These are phyloP conservation scores for Caenorhabditis tropicalis DNA, from an alignment of 1,140 invertebrate genomes.

Conservation along the genomic window DNA sequence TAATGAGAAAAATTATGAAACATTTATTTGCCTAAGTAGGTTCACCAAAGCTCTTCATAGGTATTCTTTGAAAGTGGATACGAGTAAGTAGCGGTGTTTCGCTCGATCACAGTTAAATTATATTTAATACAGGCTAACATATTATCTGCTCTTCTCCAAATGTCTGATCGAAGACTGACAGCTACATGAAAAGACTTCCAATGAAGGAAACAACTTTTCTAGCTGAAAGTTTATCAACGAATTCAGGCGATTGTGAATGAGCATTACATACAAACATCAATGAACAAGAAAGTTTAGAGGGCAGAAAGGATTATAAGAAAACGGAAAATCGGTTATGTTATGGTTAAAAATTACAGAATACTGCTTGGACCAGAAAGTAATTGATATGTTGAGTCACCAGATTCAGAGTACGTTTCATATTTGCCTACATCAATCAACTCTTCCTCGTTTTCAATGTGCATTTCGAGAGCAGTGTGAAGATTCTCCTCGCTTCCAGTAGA, in stretches of 20 bases:
- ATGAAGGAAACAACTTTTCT: too few species aligned
- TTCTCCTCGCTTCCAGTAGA: neutral
- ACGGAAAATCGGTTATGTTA: neutral
- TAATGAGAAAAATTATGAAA: neutral
- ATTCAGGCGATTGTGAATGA: too few species aligned
- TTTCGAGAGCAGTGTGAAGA: neutral
- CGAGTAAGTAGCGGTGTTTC: neutral
- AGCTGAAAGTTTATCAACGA: too few species aligned
- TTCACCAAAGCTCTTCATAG: neutral
- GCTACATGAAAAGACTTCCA: too few species aligned
- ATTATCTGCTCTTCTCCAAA: too few species aligned
- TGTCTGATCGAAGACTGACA: too few species aligned
- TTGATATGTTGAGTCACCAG: neutral
- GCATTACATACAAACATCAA: conserved; percentile 6
- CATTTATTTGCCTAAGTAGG: neutral
- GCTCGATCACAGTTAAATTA: neutral
- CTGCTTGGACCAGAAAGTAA: neutral
- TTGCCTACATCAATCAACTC: neutral
- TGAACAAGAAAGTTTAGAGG: neutral
- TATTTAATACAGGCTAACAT: neutral
- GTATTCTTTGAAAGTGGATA: neutral
- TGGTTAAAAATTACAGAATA: neutral
- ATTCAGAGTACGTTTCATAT: neutral
- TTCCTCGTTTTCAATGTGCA: neutral
- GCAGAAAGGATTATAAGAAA: neutral